Evolutionary conservation across 2,797 vertebrate genomes (phyloP).

Genomic region (Esox lucius): DNA sequence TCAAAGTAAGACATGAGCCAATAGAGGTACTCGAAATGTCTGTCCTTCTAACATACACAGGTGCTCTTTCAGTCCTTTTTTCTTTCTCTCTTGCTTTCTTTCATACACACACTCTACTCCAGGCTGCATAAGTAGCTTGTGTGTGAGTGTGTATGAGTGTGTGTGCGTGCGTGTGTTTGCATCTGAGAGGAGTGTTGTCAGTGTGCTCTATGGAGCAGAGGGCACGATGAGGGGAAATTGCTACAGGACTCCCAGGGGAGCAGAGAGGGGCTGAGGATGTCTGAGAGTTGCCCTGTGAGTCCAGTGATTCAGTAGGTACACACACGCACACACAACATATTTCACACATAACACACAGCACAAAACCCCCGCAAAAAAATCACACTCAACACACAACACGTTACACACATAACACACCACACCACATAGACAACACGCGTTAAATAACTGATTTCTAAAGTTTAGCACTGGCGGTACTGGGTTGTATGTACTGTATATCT

Average conservation of each 20-base stretch:
- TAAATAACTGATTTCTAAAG: conserved; percentile 73
- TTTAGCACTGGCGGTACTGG: conserved; percentile 44
- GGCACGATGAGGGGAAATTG: not conserved
- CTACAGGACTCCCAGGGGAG: conserved; percentile 2
- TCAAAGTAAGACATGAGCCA: too few species aligned
- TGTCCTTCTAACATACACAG: too few species aligned
- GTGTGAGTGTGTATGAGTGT: conserved; percentile 4
- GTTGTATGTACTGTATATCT: conserved; percentile 49
- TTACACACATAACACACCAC: conserved; percentile 28
- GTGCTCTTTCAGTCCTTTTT: not conserved
- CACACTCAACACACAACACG: conserved; percentile 27
- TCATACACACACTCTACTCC: conserved; percentile 1
- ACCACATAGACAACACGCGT: conserved; percentile 32
- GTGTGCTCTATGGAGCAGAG: conserved; percentile 1
- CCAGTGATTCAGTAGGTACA: conserved; percentile 15
- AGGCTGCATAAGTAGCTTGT: conserved; percentile 4
- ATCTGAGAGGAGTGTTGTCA: conserved; percentile 15
- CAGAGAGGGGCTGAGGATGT: conserved; percentile 8
- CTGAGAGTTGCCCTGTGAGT: conserved; percentile 31
- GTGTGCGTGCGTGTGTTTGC: not conserved
- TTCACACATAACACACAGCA: too few species aligned
- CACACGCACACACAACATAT: too few species aligned
- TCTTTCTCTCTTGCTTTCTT: conserved; percentile 9
- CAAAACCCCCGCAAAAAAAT: not conserved
- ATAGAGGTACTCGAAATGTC: too few species aligned